Conservation (phyloP, 2,113 vertebrate genomes). For the Cynocephalus volans region DNA sequence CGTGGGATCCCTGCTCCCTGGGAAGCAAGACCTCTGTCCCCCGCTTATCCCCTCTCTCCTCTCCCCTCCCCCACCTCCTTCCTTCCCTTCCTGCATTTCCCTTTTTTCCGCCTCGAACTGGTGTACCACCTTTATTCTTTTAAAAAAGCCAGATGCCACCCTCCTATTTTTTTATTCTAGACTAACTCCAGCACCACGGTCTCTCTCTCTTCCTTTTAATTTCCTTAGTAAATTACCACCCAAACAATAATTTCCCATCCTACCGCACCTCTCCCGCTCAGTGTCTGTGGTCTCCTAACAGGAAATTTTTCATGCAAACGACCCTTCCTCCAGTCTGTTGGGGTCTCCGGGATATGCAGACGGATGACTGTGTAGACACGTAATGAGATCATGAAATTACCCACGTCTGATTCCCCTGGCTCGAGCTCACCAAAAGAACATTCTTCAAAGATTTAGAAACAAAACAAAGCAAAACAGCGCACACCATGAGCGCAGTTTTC, state of each 20-base stretch:
- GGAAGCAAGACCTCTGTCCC: background rate
- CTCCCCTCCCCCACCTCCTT: background rate
- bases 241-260: too few species aligned
- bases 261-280: rapidly evolving
- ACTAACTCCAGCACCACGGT: rapidly evolving
- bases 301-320: background rate
- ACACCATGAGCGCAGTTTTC: rapidly evolving
- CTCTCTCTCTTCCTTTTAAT: rapidly evolving
- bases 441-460: background rate
- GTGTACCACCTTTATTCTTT: rapidly evolving
- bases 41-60: too few species aligned
- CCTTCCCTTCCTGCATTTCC: rapidly evolving
- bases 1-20: rapidly evolving
- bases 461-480: rapidly evolving
- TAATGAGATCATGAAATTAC: rapidly evolving
- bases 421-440: background rate
- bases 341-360: rapidly evolving
- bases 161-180: too few species aligned
- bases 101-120: background rate
- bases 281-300: background rate
- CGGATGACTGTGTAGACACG: rapidly evolving
- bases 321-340: background rate
- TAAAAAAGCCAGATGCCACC: background rate
- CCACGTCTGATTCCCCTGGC: rapidly evolving
- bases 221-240: background rate